These are phyloP conservation scores for Scaptomyza hsui DNA, from an alignment of 1,140 invertebrate species.

Conservation along the genomic window DNA sequence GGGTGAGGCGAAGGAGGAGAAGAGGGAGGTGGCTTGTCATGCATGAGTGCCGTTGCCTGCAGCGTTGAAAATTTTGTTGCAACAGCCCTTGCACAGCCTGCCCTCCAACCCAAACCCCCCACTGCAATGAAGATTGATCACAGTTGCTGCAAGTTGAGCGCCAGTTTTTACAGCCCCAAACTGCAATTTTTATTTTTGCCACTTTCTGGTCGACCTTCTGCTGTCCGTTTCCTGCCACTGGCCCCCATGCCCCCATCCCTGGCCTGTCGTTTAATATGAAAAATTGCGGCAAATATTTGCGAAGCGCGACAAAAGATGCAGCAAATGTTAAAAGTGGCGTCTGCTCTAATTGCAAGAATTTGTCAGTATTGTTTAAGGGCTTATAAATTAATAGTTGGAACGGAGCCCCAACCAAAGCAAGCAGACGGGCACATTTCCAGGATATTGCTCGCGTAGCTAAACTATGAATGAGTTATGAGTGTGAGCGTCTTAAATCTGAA, in stretches of 20 bases:
- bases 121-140: constrained; percentile 73
- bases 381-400: constrained; percentile 66
- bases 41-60: constrained; percentile 49
- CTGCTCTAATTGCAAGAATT: constrained; percentile 70
- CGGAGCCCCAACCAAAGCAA: background rate
- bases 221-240: background rate
- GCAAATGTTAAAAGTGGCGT: constrained; percentile 20
- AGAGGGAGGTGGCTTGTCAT: constrained; percentile 33
- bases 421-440: background rate
- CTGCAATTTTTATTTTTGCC: constrained; percentile 74
- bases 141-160: constrained; percentile 64
- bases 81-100: constrained; percentile 29
- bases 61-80: constrained; percentile 63
- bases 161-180: constrained; percentile 57
- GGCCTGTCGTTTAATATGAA: constrained; percentile 75
- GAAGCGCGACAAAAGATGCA: constrained; percentile 32
- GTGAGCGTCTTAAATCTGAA: background rate
- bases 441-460: background rate
- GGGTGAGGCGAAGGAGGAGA: constrained; percentile 1
- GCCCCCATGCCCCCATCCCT: background rate
- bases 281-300: constrained; percentile 78
- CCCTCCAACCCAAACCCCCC: background rate
- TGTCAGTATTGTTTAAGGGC: constrained; percentile 66
- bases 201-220: constrained; percentile 48
- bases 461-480: background rate